Base-by-base conservation (phyloP, 2,797 vertebrate genomes). In the Phrynocephalus vlangalii region DNA sequence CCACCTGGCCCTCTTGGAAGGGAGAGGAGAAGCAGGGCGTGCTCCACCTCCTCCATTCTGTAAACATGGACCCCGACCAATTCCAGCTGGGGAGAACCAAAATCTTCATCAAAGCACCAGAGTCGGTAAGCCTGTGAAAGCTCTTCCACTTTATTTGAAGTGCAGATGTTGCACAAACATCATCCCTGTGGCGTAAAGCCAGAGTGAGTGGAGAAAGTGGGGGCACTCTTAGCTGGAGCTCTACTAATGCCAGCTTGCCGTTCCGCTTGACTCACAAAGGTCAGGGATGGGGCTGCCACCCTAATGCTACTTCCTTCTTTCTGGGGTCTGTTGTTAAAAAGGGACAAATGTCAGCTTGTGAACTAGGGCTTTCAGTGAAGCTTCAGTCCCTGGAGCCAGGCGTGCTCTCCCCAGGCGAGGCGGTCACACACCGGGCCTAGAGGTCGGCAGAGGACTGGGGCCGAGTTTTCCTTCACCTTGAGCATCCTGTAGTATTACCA, bases 21-120 rank as follows among this genome's bases (percentile, higher is more conserved):
- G 99, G 99, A 30, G 98, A 99, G 0, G 98, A 99, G 96, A 99
- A 98, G 70, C 98, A 99, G 95, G 99, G 99, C 0, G 98, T 99
- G 28, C 95, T 98, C 83, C 98, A 99, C 87, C 96, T 99, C 85
- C 95, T 99, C 71, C 97, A 97, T 16, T 98, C 98, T 0, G 99
- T 99, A 93, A 98, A 98, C 96, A 98, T 99, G 98, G 99, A 99
- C 93, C 96, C 97, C 79, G 98, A 99, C 93, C 99, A 99, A 93
- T 99, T 97, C 96, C 99, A 99, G 95, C 98, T 99, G 0, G 99
- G 99, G 24, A 97, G 96, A 88, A 98, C 97, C 84, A 99, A 99
- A 94, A 92, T 99, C 92, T 99, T 99, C 96, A 97, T 99, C 91
- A 99, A 99, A 96, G 98, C 98, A 77, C 99, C 99, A 0, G 99